Conservation (phyloP, 2,113 vertebrate species). For the Cyprinus carpio region DNA sequence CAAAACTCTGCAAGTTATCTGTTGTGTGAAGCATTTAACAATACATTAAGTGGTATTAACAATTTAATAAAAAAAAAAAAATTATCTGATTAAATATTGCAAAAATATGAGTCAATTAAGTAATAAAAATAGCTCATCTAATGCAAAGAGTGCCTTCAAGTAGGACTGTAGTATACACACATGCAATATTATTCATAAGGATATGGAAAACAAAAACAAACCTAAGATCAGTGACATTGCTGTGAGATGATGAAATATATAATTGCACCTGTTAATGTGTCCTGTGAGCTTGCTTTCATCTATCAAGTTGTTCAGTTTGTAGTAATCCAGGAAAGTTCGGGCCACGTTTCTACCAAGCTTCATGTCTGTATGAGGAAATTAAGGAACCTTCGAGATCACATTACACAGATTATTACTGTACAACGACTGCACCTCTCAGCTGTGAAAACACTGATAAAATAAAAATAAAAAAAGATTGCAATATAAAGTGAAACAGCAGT, state of each 20-base stretch:
- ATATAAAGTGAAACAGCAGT: not conserved
- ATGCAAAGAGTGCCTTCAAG: not conserved
- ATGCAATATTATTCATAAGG: not conserved
- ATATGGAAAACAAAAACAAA: not conserved
- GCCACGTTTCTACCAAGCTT: slow-evolving; percentile 95
- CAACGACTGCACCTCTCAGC: not conserved
- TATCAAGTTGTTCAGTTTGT: slow-evolving; percentile 83
- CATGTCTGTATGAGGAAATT: slow-evolving; percentile 85
- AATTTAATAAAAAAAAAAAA: not conserved
- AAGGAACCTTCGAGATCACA: slow-evolving; percentile 68
- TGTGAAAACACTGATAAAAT: not conserved
- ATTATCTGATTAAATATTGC: not conserved
- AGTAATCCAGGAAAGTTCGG: slow-evolving; percentile 95
- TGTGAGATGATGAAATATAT: not conserved
- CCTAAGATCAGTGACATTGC: too few relatives aligned
- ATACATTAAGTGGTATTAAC: not conserved
- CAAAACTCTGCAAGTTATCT: too few relatives aligned
- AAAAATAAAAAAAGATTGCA: too few relatives aligned
- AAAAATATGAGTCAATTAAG: not conserved
- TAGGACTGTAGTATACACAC: not conserved
- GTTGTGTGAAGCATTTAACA: too few relatives aligned
- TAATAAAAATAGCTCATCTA: not conserved
- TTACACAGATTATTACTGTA: not conserved
- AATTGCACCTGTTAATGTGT: slow-evolving; percentile 73
- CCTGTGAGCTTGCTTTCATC: slow-evolving; percentile 74